A percentile compares a stretch with the other conserved stretches of the same genome.
phyloP scores from a whole-genome alignment of 2,113 vertebrate species.

The Stigmatopora nigra region DNA sequence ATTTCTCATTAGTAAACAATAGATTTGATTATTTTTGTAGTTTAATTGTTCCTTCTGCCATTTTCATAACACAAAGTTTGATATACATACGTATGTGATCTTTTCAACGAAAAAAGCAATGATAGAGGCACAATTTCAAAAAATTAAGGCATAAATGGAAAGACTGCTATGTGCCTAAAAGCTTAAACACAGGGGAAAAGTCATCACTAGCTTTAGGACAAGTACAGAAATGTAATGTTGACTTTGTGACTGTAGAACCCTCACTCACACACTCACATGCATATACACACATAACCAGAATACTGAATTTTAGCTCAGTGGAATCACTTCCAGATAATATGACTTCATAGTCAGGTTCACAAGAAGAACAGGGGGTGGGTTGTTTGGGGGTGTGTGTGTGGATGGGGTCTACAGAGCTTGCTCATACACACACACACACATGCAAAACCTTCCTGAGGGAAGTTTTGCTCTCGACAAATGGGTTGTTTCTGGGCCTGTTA shows the following conservation, averaged over 20 bases:
- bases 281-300: slow-evolving; percentile 35
- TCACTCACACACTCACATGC: slow-evolving; percentile 15
- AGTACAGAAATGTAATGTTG: slow-evolving; percentile 76
- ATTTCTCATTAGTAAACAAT: no score
- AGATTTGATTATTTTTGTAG: no score
- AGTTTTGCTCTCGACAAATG: no score
- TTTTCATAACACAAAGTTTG: background rate
- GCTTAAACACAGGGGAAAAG: slow-evolving; percentile 80
- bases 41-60: no score
- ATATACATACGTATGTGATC: no score
- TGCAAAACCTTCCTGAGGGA: no score
- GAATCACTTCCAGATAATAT: slow-evolving; percentile 83
- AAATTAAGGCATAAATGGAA: slow-evolving; percentile 49
- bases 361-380: slow-evolving; percentile 20
- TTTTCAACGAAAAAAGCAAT: background rate
- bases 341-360: slow-evolving; percentile 63
- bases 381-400: no score
- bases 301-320: slow-evolving; percentile 77
- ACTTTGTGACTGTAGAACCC: slow-evolving; percentile 54
- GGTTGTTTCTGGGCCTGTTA: no score
- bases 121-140: slow-evolving; percentile 49
- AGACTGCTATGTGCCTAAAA: slow-evolving; percentile 71
- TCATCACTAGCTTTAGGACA: slow-evolving; percentile 76
- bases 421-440: background rate
- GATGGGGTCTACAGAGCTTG: no score